Evolutionary conservation across 2,888 invertebrate genomes (phyloP), one percentile per base, ranked within the genome.

Genomic region (Pycnomerus fuliginosus): DNA sequence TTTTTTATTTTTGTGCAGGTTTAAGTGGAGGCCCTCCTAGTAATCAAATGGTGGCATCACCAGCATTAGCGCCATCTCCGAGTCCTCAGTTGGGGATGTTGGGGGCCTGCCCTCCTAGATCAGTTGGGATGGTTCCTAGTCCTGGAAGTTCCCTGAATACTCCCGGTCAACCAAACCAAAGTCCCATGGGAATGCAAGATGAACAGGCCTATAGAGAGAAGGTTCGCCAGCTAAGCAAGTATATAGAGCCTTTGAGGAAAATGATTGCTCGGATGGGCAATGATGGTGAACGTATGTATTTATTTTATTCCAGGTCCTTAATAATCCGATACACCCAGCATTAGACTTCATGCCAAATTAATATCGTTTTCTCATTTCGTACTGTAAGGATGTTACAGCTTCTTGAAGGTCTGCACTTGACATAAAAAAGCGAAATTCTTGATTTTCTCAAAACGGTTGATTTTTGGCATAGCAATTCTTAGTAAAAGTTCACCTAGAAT

Each of bases 141-240:
- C 92, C 92, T 0, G 85, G 87, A 22, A 84, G 86, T 16, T 87
- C 88, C 0, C 74, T 92, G 11, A 91, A 90, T 70, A 92, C 92
- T 1, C 91, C 92, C 0, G 72, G 71, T 7, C 39, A 71, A 53
- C 61, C 62, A 3, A 79, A 78, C 1, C 79, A 79, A 37, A 84
- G 84, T 64, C 85, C 85, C 1, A 79, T 82, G 53, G 80, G 77
- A 57, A 78, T 76, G 59, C 80, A 82, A 51, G 95, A 96, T 59
- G 95, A 96, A 60, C 90, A 90, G 39, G 86, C 89, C 1, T 97
- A 96, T 68, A 74, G 92, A 37, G 96, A 96, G 65, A 97, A 96
- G 72, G 88, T 95, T 45, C 83, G 91, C 16, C 92, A 95, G 65
- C 78, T 97, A 16, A 90, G 90, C 58, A 93, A 92, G 72, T 97